Evolutionary conservation across 2,113 vertebrate genomes (phyloP).

Genomic region (Odontesthes bonariensis): DNA sequence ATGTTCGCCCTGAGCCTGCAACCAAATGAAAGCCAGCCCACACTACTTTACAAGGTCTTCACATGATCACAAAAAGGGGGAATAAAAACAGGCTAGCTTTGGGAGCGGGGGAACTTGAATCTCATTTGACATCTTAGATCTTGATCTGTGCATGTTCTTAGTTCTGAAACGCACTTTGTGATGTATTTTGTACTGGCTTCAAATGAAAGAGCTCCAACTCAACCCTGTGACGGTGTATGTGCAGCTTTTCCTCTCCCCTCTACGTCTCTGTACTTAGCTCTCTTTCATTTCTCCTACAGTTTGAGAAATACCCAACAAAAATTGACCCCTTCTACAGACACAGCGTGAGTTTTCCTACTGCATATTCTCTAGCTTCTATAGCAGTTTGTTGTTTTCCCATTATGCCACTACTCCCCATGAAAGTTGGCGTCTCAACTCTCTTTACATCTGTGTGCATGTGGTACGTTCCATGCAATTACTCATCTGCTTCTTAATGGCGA

Average conservation of each 20-base stretch:
- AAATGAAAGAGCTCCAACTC: not conserved
- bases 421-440: not conserved
- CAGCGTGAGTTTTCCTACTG: slow-evolving; percentile 91
- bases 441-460: slow-evolving; percentile 17
- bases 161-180: slow-evolving; percentile 25
- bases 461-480: slow-evolving; percentile 22
- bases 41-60: slow-evolving; percentile 63
- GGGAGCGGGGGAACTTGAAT: slow-evolving; percentile 30
- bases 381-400: slow-evolving; percentile 21
- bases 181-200: slow-evolving; percentile 32
- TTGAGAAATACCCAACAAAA: slow-evolving; percentile 99
- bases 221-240: not conserved
- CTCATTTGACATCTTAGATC: slow-evolving; percentile 19
- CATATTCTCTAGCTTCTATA: slow-evolving; percentile 25
- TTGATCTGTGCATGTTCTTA: slow-evolving; percentile 23
- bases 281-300: slow-evolving; percentile 93
- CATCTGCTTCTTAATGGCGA: slow-evolving; percentile 40
- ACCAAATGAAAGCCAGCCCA: slow-evolving; percentile 60
- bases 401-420: slow-evolving; percentile 20
- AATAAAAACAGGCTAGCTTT: slow-evolving; percentile 39
- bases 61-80: slow-evolving; percentile 46
- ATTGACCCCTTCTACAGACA: slow-evolving; percentile 99
- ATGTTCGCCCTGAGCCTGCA: slow-evolving; percentile 68
- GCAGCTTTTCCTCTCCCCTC: slow-evolving; percentile 20
- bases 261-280: slow-evolving; percentile 76